Evolutionary conservation across 1,140 invertebrate species (phyloP).

Genomic region (Antheraea pernyi): DNA sequence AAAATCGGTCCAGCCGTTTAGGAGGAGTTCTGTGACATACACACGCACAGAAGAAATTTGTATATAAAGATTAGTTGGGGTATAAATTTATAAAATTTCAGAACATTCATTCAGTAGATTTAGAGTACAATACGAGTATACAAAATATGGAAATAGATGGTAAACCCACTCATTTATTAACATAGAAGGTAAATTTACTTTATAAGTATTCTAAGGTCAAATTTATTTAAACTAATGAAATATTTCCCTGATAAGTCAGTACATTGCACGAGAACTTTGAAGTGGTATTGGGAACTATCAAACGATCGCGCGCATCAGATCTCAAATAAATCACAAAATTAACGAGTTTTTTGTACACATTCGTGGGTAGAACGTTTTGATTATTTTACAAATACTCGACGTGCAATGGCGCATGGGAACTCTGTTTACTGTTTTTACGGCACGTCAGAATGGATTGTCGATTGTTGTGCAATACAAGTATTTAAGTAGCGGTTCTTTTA

Average conservation of each 20-base stretch:
- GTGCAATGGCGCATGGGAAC: conserved; percentile 61
- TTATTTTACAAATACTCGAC: conserved; percentile 70
- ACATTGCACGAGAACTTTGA: conserved; percentile 38
- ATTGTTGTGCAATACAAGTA: conserved; percentile 51
- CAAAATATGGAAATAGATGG: too few relatives aligned
- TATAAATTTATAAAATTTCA: too few relatives aligned
- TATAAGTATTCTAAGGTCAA: neutral
- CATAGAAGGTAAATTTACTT: too few relatives aligned
- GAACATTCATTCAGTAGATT: too few relatives aligned
- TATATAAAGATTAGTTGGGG: too few relatives aligned
- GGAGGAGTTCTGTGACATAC: too few relatives aligned
- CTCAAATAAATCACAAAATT: conserved; percentile 64
- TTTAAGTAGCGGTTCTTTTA: conserved; percentile 48
- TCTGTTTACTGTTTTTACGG: conserved; percentile 56
- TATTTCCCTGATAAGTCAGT: neutral
- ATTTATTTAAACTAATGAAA: conserved; percentile 21
- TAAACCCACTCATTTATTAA: too few relatives aligned
- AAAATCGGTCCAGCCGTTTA: too few relatives aligned
- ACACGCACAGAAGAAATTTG: too few relatives aligned
- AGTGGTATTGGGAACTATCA: conserved; percentile 48
- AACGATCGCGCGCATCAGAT: conserved; percentile 58
- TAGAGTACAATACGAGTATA: too few relatives aligned
- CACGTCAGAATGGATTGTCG: conserved; percentile 47
- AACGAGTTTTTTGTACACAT: conserved; percentile 68
- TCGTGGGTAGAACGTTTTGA: conserved; percentile 51